Evolutionary conservation across 2,888 invertebrate genomes (phyloP), one percentile per base, ranked within the genome.

Genomic region (Ochropleura plecta): DNA sequence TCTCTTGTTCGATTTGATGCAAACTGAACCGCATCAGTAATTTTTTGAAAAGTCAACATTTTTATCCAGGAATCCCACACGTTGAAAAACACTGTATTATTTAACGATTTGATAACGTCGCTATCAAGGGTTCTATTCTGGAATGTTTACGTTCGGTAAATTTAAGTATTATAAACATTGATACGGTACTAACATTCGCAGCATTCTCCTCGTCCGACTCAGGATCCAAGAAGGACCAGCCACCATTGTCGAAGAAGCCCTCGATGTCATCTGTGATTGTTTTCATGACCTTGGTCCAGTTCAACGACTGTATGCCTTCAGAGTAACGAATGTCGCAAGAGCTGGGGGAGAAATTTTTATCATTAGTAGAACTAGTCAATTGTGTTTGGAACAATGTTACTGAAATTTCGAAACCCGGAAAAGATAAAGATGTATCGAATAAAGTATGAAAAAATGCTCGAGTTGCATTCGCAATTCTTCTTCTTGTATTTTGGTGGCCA

Each of bases 271-370:
- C 99, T 0, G 98, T 98, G 89, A 99, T 99, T 0, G 99, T 99
- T 96, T 99, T 99, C 99, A 99, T 99, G 86, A 99, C 99, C 94
- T 99, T 99, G 0, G 98, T 98, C 99, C 99, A 99, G 96, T 99
- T 99, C 89, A 99, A 97, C 0, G 99, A 99, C 93, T 99, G 99
- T 71, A 99, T 98, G 89, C 99, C 99, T 94, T 99, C 99, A 0
- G 99, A 98, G 95, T 99, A 99, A 60, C 98, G 98, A 87, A 99
- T 99, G 91, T 99, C 99, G 94, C 99, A 99, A 0, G 99, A 99
- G 92, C 98, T 98, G 92, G n/a, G 92, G 57, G 92, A 87, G 53
- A 62, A 53, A 48, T 9, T 16, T 12, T 55, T 44, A 44, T 14
- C 12, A 59, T 70, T 60, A 51, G 30, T 46, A 62, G 16, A 40